A percentile compares a stretch with the other conserved stretches of the same genome.
These are phyloP conservation scores for Drosophila ananassae DNA, from an alignment of 1,140 invertebrate species.

Conservation along the genomic window DNA sequence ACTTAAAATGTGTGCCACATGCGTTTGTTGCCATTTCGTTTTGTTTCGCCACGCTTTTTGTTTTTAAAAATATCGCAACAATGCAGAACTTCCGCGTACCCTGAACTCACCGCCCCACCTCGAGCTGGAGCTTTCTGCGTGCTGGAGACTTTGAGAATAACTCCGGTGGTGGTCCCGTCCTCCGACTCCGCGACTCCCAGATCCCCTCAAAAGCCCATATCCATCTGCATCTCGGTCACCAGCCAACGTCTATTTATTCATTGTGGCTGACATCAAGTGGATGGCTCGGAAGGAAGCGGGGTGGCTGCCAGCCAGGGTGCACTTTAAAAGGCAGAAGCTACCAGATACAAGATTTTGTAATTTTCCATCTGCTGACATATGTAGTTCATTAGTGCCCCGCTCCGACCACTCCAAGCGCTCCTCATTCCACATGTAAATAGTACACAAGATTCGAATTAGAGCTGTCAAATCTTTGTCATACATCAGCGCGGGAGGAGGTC, in stretches of 20 bases:
- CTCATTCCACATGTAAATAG: conserved; percentile 57
- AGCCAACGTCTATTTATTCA: conserved; percentile 51
- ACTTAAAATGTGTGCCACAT: conserved; percentile 70
- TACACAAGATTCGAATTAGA: conserved; percentile 80
- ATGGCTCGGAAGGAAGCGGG: background rate
- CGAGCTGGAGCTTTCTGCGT: conserved; percentile 44
- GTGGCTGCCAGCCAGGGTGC: conserved; percentile 11
- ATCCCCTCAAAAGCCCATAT: background rate
- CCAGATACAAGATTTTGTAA: conserved; percentile 73
- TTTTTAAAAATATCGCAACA: conserved; percentile 50
- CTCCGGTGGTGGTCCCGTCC: conserved; percentile 58
- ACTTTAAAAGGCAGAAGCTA: conserved; percentile 52
- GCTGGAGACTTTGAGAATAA: conserved; percentile 16
- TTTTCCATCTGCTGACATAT: conserved; percentile 78
- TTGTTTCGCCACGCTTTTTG: conserved; percentile 32
- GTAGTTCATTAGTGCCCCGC: conserved; percentile 70
- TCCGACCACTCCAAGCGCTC: conserved; percentile 7
- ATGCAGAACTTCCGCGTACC: conserved; percentile 63
- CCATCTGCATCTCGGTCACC: conserved; percentile 5
- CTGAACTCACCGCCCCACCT: background rate
- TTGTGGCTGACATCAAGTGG: conserved; percentile 63
- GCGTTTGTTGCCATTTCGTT: conserved; percentile 42
- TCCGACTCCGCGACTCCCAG: background rate
- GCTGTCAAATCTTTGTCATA: conserved; percentile 80
- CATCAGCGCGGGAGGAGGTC: conserved; percentile 39